phyloP scores from a whole-genome alignment of 1,140 invertebrate species.

The Onthophagus taurus region DNA sequence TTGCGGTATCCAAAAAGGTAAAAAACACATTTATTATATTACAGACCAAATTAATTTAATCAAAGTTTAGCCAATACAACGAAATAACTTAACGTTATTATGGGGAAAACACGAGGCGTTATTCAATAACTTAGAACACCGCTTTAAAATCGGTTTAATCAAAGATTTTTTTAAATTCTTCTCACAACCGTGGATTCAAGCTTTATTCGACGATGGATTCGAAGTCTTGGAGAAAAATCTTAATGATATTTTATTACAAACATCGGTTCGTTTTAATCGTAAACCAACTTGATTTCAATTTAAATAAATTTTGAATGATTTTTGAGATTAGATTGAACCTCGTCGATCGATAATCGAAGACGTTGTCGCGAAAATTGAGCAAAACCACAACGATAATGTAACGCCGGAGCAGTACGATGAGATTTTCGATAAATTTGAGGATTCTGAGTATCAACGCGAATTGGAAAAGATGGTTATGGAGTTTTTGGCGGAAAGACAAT shows the following conservation, averaged over 20 bases:
- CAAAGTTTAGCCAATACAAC: not conserved
- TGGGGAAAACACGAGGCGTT: slow-evolving; percentile 54
- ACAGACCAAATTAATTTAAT: not conserved
- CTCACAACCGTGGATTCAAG: slow-evolving; percentile 48
- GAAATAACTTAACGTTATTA: slow-evolving; percentile 40
- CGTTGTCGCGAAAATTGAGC: not conserved
- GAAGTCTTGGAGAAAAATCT: slow-evolving; percentile 5
- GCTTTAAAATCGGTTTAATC: slow-evolving; percentile 45
- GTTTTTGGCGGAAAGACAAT: not conserved
- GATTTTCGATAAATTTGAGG: not conserved
- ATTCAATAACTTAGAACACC: slow-evolving; percentile 46
- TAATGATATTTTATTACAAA: slow-evolving; percentile 3
- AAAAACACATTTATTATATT: not conserved
- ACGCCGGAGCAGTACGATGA: not conserved
- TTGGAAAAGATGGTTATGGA: slow-evolving; percentile 1
- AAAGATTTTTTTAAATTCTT: slow-evolving; percentile 52
- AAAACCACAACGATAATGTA: no score
- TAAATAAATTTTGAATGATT: not conserved
- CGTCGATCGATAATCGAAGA: not conserved
- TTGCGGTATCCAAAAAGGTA: slow-evolving; percentile 42
- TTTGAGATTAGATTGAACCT: not conserved
- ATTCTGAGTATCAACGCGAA: not conserved
- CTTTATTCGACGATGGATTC: slow-evolving; percentile 51
- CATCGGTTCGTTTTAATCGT: not conserved
- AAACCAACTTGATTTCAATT: not conserved